phyloP scores from a whole-genome alignment of 1,140 invertebrate species.

The Neodiprion virginianus region DNA sequence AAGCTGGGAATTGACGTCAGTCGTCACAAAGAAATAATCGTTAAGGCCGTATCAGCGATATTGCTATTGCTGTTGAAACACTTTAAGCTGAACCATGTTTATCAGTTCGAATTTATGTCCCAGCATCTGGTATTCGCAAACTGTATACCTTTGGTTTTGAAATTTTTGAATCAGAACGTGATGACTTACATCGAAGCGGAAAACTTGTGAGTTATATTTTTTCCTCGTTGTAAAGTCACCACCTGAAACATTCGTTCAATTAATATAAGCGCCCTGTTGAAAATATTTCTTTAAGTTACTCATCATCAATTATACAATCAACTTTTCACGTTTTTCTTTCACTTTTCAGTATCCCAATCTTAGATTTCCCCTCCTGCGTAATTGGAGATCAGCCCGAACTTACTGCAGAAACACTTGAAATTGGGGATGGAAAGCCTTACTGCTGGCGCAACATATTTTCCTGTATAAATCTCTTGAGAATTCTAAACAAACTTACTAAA shows the following conservation, averaged over 20 bases:
- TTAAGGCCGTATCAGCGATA: conserved; percentile 96
- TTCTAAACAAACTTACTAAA: conserved; percentile 98
- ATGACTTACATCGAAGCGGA: conserved; percentile 94
- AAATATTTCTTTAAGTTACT: no score
- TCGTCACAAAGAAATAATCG: conserved; percentile 98
- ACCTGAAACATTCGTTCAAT: no score
- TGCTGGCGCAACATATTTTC: conserved; percentile 99
- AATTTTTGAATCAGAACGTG: conserved; percentile 99
- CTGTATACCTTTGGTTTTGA: conserved; percentile 97
- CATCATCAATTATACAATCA: conserved; percentile 11
- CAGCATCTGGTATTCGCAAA: conserved; percentile 99
- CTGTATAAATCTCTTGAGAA: conserved; percentile 95
- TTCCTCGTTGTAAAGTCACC: no score
- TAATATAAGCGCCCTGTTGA: no score
- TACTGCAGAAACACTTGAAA: conserved; percentile 91
- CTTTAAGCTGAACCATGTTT: conserved; percentile 99
- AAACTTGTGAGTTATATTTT: conserved; percentile 73
- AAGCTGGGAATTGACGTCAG: conserved; percentile 97
- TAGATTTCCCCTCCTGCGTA: conserved; percentile 96
- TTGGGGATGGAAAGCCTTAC: conserved; percentile 85
- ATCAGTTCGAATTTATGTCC: conserved; percentile 99
- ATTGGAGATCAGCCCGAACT: conserved; percentile 95
- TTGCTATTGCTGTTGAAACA: conserved; percentile 94
- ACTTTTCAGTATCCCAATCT: conserved; percentile 79
- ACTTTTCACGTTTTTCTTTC: conserved; percentile 17